Percentiles rank a stretch among this genome's conserved stretches.
Evolutionary conservation across 2,888 invertebrate species (phyloP).

Genomic region (Melieria crassipennis): DNA sequence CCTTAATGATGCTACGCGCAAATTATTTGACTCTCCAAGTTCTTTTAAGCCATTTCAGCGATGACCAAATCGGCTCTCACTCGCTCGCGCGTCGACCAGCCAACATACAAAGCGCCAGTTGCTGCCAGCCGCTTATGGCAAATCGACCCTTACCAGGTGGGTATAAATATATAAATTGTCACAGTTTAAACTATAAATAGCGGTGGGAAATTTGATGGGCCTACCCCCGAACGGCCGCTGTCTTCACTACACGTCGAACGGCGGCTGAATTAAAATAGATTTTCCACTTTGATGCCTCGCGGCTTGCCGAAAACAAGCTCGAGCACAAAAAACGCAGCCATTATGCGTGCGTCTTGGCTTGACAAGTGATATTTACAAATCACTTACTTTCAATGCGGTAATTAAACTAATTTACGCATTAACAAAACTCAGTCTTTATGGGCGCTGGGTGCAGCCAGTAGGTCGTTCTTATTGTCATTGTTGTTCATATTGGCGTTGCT

Average conservation of each 20-base stretch:
- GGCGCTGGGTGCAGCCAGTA: neutral
- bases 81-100: too few relatives aligned
- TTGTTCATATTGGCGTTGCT: neutral
- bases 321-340: neutral
- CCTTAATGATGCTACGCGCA: too few relatives aligned
- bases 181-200: too few relatives aligned
- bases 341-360: neutral
- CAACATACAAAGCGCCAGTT: too few relatives aligned
- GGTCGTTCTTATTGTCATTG: neutral
- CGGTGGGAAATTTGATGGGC: neutral
- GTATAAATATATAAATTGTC: too few relatives aligned
- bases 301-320: neutral
- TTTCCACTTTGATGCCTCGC: neutral
- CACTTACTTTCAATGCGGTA: slow-evolving; percentile 1
- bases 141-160: too few relatives aligned
- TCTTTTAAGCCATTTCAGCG: too few relatives aligned
- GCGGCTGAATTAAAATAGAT: slow-evolving; percentile 1
- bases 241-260: too few relatives aligned
- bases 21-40: too few relatives aligned
- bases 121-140: too few relatives aligned
- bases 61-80: too few relatives aligned
- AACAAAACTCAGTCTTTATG: neutral
- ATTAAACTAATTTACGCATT: slow-evolving; percentile 7
- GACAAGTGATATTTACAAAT: slow-evolving; percentile 5
- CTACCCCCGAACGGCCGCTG: neutral